A percentile compares a stretch with the other conserved stretches of the same genome.
phyloP scores from a whole-genome alignment of 2,888 invertebrate species.

The Caenorhabditis macrosperma region DNA sequence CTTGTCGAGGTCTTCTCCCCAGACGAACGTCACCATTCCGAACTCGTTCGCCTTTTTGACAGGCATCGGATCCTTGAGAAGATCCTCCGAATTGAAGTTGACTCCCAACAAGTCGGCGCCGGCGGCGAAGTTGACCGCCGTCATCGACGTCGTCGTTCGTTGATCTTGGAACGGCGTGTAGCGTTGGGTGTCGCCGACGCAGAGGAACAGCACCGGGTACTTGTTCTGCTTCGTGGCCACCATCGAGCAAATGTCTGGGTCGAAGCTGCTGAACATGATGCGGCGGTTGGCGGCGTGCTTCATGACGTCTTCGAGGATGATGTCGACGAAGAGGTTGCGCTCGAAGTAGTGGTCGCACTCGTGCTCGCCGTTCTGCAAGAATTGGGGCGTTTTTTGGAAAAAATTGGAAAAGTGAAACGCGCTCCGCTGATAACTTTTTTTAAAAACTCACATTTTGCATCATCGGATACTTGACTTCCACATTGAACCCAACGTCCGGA shows the following conservation, averaged over 20 bases:
- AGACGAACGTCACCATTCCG: conserved; percentile 91
- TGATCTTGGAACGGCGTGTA: conserved; percentile 86
- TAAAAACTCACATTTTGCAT: conserved; percentile 79
- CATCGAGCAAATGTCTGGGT: conserved; percentile 96
- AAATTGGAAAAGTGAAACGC: too few species aligned
- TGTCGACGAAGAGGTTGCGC: conserved; percentile 93
- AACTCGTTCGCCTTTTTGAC: conserved; percentile 85
- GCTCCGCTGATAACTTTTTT: too few species aligned
- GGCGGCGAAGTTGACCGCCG: conserved; percentile 77
- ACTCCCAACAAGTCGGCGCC: conserved; percentile 84
- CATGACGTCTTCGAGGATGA: conserved; percentile 89
- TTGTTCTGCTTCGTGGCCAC: conserved; percentile 94
- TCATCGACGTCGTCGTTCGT: conserved; percentile 73
- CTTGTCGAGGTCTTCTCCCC: conserved; percentile 96
- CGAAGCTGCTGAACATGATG: conserved; percentile 94
- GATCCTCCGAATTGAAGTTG: conserved; percentile 92
- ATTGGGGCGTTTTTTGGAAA: too few species aligned
- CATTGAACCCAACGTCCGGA: conserved; percentile 92
- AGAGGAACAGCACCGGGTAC: conserved; percentile 95
- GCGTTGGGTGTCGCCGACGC: conserved; percentile 86
- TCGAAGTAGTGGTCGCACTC: conserved; percentile 83
- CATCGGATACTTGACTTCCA: conserved; percentile 98
- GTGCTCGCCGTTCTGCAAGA: conserved; percentile 81
- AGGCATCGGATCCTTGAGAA: conserved; percentile 86
- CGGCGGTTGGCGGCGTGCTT: conserved; percentile 88